Evolutionary conservation across 2,113 vertebrate species (phyloP).

Genomic region (Atrichornis clamosus): DNA sequence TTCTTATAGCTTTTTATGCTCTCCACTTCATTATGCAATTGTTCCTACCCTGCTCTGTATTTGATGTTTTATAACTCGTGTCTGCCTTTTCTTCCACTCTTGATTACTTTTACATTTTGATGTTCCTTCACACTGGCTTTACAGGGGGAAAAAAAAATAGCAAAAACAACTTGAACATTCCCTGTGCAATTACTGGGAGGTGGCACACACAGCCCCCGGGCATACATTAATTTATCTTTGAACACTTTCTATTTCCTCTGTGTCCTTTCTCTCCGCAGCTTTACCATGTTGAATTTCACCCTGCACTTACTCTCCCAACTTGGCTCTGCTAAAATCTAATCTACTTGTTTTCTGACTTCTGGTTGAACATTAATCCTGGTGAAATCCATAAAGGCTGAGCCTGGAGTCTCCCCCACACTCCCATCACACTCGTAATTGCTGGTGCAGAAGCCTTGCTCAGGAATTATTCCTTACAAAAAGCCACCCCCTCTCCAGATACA

Average conservation of each 20-base stretch:
- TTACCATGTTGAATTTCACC: constrained; percentile 49
- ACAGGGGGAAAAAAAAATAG: not conserved
- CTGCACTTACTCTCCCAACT: not conserved
- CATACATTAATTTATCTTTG: constrained; percentile 58
- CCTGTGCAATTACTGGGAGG: constrained; percentile 50
- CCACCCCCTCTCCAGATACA: not conserved
- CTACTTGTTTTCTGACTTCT: not conserved
- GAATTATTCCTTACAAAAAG: not conserved
- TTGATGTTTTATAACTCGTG: constrained; percentile 51
- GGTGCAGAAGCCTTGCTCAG: not conserved
- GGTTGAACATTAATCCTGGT: constrained; percentile 48
- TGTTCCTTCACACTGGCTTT: constrained; percentile 30
- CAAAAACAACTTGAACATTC: constrained; percentile 20
- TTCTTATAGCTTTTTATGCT: constrained; percentile 24
- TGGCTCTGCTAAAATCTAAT: constrained; percentile 18
- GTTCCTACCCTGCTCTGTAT: constrained; percentile 22
- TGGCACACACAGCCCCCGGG: constrained; percentile 18
- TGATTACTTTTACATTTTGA: constrained; percentile 60
- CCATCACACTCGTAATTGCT: not conserved
- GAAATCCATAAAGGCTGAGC: not conserved
- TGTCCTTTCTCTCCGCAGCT: constrained; percentile 44
- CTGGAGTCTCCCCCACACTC: not conserved
- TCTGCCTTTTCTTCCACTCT: constrained; percentile 28
- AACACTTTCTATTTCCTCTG: constrained; percentile 53
- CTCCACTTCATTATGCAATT: constrained; percentile 60